Evolutionary conservation across 2,797 vertebrate species (phyloP), one percentile per base, ranked within the genome.

Genomic region (Neosilurus mollespiculum): DNA sequence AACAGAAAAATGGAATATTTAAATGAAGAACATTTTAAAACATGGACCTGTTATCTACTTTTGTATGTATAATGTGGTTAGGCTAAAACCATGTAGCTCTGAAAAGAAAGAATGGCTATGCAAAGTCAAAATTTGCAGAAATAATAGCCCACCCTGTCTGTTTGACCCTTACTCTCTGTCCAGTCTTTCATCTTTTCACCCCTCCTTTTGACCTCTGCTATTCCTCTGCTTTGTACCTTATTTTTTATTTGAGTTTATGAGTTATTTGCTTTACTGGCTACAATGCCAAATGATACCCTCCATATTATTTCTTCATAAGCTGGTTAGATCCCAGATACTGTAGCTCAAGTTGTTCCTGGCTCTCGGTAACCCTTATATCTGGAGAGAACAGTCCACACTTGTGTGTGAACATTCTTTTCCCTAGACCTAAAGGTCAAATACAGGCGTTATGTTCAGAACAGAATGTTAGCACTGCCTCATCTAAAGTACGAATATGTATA

Each of bases 121-220:
- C 83, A 26, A 71, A 49, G 16, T 72, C 73, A 79, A 72, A 84
- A 64, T 26, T 43, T 20, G 30, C 20, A n/a, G 53, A 67, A 73
- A 49, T 54, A 43, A n/a, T 53, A 9, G n/a, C 59, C 30, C 61
- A 69, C 61, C 62, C 80, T 65, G 83, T 54, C 72, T n/a, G 70
- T 77, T 54, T 85, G 70, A 81, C 71, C 64, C 58, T 43, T 65
- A 30, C 59, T 20, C 34, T 43, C 30, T 30, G 59, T 53, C 26
- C 64, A 15, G 34, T 54, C 78, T 84, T 84, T 85, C 43, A 79
- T 87, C 80, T 34, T 30, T 11, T 6, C 51, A 77, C 24, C 66
- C 18, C 22, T 85, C 34, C 72, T 80, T 78, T 84, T 86, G 83
- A 86, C 83, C 77, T 81, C 6, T 61, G 62, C 43, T 54, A 10